Base-by-base conservation (phyloP, 2,888 invertebrate genomes). In the Oegoconia quadripuncta region DNA sequence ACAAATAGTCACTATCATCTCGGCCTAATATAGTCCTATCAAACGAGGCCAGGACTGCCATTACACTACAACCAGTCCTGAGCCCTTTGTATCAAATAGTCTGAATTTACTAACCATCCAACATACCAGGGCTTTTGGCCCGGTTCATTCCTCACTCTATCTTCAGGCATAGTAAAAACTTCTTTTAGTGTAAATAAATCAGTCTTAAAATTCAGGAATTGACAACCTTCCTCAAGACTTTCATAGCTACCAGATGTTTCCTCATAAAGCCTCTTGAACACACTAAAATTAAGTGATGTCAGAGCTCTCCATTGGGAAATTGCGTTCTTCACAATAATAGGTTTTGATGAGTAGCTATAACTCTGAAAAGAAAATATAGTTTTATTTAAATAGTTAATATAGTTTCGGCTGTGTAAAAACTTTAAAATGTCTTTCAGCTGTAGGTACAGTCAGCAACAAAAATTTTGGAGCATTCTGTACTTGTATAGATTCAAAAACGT, bases 131-230 rank as follows among this genome's bases (percentile, higher is more conserved):
- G 91, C 37, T 89, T 81, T 55, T 92, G 88, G 1, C 91, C 90
- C 9, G 84, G 84, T 23, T 88, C 80, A 74, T 92, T 90, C 17
- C 71, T 79, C 3, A 92, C 91, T 61, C 94, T 89, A 35, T 88
- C 88, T 30, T 89, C 76, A 4, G 92, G 89, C 94, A 95, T 95
- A 43, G 88, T 83, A 63, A 97, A 93, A 8, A 95, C 95, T 67
- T 96, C 93, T 43, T 89, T 84, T 40, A 97, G 69, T 16, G 91
- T 90, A 55, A 92, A 91, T 55, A 96, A 91, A 72, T 95, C 92
- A 12, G 95, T 94, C 71, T 94, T 93, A 69, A 96, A 96, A 60
- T 94, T 94, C 35, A 96, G 88, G 78, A 96, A 96, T 67, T 95
- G 95, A 56, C 96, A 96, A 54, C 94, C 94, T 47, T 95, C 92